Evolutionary conservation across 2,888 invertebrate species (phyloP).

Genomic region (Synanthedon tipuliformis): DNA sequence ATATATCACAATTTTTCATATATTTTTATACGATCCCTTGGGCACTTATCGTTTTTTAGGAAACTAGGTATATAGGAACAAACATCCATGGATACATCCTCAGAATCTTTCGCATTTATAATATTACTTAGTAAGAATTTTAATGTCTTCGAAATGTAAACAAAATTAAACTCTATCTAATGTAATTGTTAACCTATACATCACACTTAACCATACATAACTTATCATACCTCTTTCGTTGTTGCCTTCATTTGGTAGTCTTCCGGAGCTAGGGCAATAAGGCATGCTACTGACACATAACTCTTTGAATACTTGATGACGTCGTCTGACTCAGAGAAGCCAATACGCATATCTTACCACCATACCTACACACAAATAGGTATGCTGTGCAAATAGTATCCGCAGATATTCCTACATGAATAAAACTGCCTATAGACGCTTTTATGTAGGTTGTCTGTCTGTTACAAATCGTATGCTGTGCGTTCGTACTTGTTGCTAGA

Average conservation of each 20-base stretch:
- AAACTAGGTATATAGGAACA: no score
- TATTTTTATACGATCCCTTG: no score
- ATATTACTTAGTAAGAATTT: no score
- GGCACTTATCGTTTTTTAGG: no score
- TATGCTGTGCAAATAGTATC: background rate
- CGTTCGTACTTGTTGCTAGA: background rate
- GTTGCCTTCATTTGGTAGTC: constrained; percentile 12
- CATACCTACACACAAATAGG: background rate
- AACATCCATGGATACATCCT: no score
- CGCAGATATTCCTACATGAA: background rate
- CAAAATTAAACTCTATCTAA: no score
- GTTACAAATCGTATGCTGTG: background rate
- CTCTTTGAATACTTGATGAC: constrained; percentile 23
- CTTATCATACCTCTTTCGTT: constrained; percentile 3
- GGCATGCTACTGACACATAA: constrained; percentile 12
- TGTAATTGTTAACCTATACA: background rate
- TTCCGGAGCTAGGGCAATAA: constrained; percentile 13
- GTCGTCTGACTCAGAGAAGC: constrained; percentile 19
- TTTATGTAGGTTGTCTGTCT: background rate
- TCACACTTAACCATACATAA: background rate
- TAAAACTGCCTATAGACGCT: background rate
- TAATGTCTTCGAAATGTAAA: no score
- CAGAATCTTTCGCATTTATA: no score
- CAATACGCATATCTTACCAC: constrained; percentile 16
- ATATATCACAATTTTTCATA: no score